These are phyloP conservation scores for Allygus modestus DNA, from an alignment of 2,888 invertebrate genomes.

Conservation along the genomic window DNA sequence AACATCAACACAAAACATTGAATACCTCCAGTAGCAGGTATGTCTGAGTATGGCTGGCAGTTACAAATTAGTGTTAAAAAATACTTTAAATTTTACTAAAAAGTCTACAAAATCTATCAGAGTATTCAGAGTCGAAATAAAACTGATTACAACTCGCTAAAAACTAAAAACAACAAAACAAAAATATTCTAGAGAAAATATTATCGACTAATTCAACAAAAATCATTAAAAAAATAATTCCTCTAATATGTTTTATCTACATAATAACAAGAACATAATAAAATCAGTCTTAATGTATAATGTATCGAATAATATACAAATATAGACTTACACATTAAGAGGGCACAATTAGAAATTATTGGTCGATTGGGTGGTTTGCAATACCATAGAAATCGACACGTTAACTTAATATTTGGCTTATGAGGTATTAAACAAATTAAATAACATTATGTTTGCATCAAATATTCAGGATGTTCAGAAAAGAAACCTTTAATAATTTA, in stretches of 20 bases:
- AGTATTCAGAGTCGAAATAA: not conserved
- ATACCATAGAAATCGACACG: not conserved
- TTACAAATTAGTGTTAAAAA: no score
- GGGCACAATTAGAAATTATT: not conserved
- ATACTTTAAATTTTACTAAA: no score
- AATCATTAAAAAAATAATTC: constrained; percentile 2
- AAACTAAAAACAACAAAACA: not conserved
- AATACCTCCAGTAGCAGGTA: no score
- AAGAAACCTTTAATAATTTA: no score
- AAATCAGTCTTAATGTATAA: constrained; percentile 40
- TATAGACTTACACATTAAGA: not conserved
- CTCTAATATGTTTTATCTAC: not conserved
- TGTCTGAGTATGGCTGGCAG: no score
- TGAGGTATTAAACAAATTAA: not conserved
- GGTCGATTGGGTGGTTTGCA: not conserved
- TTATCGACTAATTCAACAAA: not conserved
- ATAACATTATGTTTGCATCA: not conserved
- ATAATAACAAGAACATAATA: not conserved
- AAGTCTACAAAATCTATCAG: not conserved
- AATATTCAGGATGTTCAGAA: not conserved
- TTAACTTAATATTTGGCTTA: not conserved
- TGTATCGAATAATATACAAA: not conserved
- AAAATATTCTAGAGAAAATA: not conserved
- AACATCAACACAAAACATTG: no score
- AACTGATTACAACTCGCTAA: not conserved